Conservation (phyloP, 2,888 invertebrate species). For the Pachydiplax longipennis region DNA sequence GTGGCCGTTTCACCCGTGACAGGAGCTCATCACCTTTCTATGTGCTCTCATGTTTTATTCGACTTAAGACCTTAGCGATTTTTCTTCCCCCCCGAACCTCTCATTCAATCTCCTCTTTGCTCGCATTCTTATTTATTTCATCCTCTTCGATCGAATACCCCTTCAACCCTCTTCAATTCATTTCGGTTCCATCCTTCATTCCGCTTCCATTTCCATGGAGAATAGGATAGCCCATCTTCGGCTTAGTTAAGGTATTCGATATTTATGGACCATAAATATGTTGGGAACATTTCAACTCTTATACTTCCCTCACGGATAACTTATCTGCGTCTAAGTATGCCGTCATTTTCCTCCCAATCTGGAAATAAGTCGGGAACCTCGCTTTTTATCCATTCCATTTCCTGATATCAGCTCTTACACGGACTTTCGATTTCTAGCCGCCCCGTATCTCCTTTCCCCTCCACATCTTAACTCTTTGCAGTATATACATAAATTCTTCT, state of each 20-base stretch:
- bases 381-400: neutral
- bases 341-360: neutral
- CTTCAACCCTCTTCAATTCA: neutral
- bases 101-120: neutral
- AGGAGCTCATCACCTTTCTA: too few species aligned
- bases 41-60: too few species aligned
- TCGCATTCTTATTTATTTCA: neutral
- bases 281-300: neutral
- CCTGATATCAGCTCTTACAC: slow-evolving; percentile 15
- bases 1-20: too few species aligned
- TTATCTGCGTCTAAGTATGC: neutral
- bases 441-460: neutral
- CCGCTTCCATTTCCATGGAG: neutral
- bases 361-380: neutral
- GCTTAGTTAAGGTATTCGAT: neutral
- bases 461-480: neutral
- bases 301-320: neutral
- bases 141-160: neutral
- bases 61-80: too few species aligned
- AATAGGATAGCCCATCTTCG: neutral
- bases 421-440: slow-evolving; percentile 18
- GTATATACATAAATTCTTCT: slow-evolving; percentile 26
- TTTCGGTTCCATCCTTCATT: neutral
- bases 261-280: neutral
- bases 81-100: neutral